phyloP scores from a whole-genome alignment of 1,140 invertebrate species.

The Trichonephila clavata region DNA sequence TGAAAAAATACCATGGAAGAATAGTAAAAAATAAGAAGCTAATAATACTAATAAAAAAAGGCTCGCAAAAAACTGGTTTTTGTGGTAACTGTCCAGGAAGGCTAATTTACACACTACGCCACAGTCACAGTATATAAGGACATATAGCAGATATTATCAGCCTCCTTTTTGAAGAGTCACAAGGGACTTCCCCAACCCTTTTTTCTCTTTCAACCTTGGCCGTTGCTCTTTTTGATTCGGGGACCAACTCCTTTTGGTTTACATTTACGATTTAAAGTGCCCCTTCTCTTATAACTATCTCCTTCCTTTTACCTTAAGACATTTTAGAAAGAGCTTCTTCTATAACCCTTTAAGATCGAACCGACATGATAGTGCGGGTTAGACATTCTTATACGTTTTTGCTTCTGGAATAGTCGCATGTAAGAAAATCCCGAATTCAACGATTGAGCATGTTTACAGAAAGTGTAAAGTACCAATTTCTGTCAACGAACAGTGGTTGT shows the following conservation, averaged over 20 bases:
- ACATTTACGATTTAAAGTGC: conserved; percentile 66
- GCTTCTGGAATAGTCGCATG: too few relatives aligned
- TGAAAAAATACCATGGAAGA: conserved; percentile 48
- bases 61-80: conserved; percentile 69
- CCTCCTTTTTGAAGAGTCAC: conserved; percentile 71
- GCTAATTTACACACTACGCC: conserved; percentile 61
- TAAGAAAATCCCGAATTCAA: too few relatives aligned
- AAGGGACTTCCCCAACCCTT: conserved; percentile 65
- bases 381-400: too few relatives aligned
- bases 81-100: conserved; percentile 75
- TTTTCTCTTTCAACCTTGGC: conserved; percentile 2
- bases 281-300: conserved; percentile 49
- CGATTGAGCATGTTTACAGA: too few relatives aligned
- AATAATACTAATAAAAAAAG: conserved; percentile 48
- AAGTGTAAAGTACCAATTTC: too few relatives aligned
- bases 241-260: conserved; percentile 71
- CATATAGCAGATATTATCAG: conserved; percentile 76
- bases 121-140: conserved; percentile 75
- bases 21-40: conserved; percentile 62
- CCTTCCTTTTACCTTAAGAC: conserved; percentile 23
- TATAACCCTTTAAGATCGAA: too few relatives aligned
- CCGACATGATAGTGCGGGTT: too few relatives aligned
- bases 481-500: too few relatives aligned
- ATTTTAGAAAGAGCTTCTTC: conserved; percentile 3
- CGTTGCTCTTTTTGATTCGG: conserved; percentile 59